phyloP scores from a whole-genome alignment of 2,113 vertebrate genomes.

The Polyodon spathula region DNA sequence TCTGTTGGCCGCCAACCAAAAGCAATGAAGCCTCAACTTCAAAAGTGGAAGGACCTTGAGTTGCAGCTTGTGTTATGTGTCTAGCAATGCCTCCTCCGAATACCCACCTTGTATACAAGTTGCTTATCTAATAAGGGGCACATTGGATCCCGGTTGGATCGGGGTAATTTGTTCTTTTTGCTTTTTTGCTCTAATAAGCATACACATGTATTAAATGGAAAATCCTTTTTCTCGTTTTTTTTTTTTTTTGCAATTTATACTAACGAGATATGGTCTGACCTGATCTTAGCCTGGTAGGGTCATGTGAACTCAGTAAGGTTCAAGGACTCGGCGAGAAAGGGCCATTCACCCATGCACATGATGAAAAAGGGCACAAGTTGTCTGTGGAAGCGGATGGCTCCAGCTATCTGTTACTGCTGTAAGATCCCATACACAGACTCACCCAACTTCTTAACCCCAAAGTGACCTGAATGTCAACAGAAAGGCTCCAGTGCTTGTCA shows the following conservation, averaged over 20 bases:
- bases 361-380: slow-evolving; percentile 44
- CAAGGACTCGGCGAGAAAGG: background rate
- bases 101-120: too few relatives aligned
- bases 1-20: too few relatives aligned
- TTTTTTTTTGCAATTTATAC: slow-evolving; percentile 22
- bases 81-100: too few relatives aligned
- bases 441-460: slow-evolving; percentile 66
- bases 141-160: too few relatives aligned
- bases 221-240: slow-evolving; percentile 17
- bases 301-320: background rate
- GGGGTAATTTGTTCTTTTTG: too few relatives aligned
- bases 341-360: background rate
- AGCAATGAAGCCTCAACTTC: too few relatives aligned
- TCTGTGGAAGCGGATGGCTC: slow-evolving; percentile 60
- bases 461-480: slow-evolving; percentile 62
- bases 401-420: slow-evolving; percentile 63
- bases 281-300: background rate
- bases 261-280: slow-evolving; percentile 23
- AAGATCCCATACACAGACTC: slow-evolving; percentile 52
- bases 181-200: background rate
- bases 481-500: slow-evolving; percentile 54
- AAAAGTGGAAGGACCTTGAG: too few relatives aligned
- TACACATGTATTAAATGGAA: background rate
- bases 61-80: too few relatives aligned
- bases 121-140: too few relatives aligned